A percentile compares a stretch with the other conserved stretches of the same genome.
These are phyloP conservation scores for Bradypus variegatus DNA, from an alignment of 2,797 vertebrate genomes.

Conservation along the genomic window DNA sequence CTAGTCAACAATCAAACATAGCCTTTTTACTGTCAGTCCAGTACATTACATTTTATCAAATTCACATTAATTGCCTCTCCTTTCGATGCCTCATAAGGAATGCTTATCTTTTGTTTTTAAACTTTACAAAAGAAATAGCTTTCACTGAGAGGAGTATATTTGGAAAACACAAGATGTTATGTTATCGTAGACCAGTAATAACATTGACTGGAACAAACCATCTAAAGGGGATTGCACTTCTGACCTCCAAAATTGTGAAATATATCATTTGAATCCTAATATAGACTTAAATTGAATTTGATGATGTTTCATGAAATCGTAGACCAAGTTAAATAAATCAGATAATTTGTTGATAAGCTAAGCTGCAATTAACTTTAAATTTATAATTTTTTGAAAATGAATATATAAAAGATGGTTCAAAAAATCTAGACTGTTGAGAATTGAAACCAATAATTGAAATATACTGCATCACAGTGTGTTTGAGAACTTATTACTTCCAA, in stretches of 20 bases:
- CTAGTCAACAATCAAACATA: conserved; percentile 71
- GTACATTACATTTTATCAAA: conserved; percentile 59
- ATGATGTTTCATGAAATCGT: conserved; percentile 45
- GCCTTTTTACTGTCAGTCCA: conserved; percentile 65
- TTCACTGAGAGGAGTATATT: conserved; percentile 61
- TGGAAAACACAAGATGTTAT: conserved; percentile 65
- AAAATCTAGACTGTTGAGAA: conserved; percentile 49
- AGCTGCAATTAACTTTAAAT: conserved; percentile 5
- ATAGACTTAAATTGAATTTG: conserved; percentile 18
- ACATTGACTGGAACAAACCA: conserved; percentile 45
- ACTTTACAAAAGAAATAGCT: conserved; percentile 50
- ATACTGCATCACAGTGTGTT: not conserved
- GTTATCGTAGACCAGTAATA: conserved; percentile 57
- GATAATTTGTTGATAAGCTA: conserved; percentile 33
- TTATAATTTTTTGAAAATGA: conserved; percentile 53
- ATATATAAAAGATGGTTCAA: conserved; percentile 15
- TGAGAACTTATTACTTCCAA: conserved; percentile 18
- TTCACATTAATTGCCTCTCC: conserved; percentile 62
- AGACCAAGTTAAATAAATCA: conserved; percentile 34
- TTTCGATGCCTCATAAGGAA: conserved; percentile 41
- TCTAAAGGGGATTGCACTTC: conserved; percentile 54
- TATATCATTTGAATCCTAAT: conserved; percentile 27
- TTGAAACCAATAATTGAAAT: conserved; percentile 38
- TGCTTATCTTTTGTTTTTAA: conserved; percentile 62
- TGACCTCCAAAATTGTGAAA: conserved; percentile 55